Base-by-base conservation (phyloP, 2,888 invertebrate species). In the Drosophila kambysellisi region DNA sequence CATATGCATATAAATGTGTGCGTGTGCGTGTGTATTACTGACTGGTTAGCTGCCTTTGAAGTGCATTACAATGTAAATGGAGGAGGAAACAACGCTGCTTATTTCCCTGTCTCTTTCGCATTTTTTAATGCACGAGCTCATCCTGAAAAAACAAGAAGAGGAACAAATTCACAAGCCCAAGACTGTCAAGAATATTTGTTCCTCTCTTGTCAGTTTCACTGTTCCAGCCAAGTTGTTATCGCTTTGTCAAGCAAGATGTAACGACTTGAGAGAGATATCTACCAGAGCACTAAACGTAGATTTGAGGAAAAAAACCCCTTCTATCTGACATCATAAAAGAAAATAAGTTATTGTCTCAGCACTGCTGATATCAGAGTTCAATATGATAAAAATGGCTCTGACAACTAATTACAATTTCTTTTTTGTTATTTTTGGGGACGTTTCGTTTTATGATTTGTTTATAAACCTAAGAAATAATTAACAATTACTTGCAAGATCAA, bases 1-100 rank as follows among this genome's bases (percentile, higher is more conserved):
- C 46, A 25, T 46, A 46, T 46, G 25, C 46, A 46, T 46, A 46
- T 15, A 15, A 4, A n/a, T 60, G 29, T 53, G 50, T 48, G 20
- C 68, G 61, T 33, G 52, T 70, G 50, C 58, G 54, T 70, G 67
- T 59, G 61, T 57, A 56, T 51, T n/a, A 15, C 57, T 57, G 74
- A 53, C 70, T 76, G 70, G 64, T 83, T 80, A 82, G 81, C 71
- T 82, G 83, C 65, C 74, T 77, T 84, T 81, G 77, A 79, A 84
- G 79, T 82, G 86, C 76, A 82, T 87, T 85, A 82, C 76, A 83
- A 79, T 83, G 85, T 82, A 85, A 87, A 85, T 82, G 78, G 66
- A 74, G 79, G 74, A 76, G 79, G 73, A 76, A 79, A 75, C 75
- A 78, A 71, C 79, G 75, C 64, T 83, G 74, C 70, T 73, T 75